Conservation (phyloP, 1,140 invertebrate genomes). For the Philaenus spumarius region DNA sequence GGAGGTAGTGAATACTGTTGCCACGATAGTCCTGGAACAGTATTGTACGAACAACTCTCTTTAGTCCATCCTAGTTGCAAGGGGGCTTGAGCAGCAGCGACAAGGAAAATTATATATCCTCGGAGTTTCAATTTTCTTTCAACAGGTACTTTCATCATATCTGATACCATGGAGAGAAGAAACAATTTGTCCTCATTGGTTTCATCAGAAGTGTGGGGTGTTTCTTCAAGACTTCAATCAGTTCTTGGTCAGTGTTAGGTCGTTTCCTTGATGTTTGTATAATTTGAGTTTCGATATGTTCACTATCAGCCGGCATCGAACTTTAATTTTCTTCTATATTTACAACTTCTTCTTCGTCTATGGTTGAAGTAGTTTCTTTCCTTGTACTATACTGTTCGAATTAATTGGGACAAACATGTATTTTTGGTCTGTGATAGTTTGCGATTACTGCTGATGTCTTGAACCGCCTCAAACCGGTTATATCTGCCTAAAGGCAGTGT, state of each 20-base stretch:
- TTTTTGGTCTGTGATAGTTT: too few species aligned
- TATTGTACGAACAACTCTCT: conserved; percentile 9
- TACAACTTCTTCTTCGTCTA: conserved; percentile 5
- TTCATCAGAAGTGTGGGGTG: conserved; percentile 7
- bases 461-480: too few species aligned
- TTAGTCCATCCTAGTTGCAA: conserved; percentile 10
- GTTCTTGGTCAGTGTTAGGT: conserved; percentile 4
- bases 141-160: conserved; percentile 9
- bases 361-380: conserved; percentile 1
- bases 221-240: conserved; percentile 3
- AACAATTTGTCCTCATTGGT: conserved; percentile 13
- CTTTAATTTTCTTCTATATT: conserved; percentile 5
- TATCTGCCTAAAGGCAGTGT: too few species aligned
- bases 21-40: conserved; percentile 10
- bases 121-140: conserved; percentile 11
- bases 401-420: too few species aligned
- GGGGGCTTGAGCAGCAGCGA: conserved; percentile 12
- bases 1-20: conserved; percentile 1
- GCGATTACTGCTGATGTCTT: too few species aligned
- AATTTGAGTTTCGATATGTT: conserved; percentile 2
- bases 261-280: conserved; percentile 1
- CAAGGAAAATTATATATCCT: conserved; percentile 13
- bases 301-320: conserved; percentile 4
- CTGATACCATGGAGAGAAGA: conserved; percentile 12
- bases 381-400: too few species aligned